A percentile compares a stretch with the other conserved stretches of the same genome.
phyloP scores from a whole-genome alignment of 2,797 vertebrate genomes.

The Rhinoraja longicauda region DNA sequence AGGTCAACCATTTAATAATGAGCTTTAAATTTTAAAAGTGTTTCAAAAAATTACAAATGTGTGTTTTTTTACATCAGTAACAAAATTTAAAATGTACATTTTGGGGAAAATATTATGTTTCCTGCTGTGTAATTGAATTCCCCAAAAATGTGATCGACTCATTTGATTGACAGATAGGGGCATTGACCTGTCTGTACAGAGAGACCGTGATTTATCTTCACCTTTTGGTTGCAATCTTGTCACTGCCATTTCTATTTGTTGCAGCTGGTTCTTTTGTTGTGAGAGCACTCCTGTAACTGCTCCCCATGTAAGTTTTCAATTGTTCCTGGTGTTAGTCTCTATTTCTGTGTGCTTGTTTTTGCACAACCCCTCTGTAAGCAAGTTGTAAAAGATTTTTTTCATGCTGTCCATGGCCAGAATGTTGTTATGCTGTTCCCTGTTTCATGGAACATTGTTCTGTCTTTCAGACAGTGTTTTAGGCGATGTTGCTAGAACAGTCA shows the following conservation, averaged over 20 bases:
- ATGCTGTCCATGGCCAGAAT: background rate
- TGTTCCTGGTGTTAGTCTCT: background rate
- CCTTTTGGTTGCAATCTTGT: constrained; percentile 30
- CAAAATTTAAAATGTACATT: background rate
- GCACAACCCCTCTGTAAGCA: constrained; percentile 11
- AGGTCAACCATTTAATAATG: background rate
- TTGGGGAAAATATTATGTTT: background rate
- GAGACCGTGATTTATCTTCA: constrained; percentile 1
- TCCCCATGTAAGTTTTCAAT: constrained; percentile 15
- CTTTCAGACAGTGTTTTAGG: background rate
- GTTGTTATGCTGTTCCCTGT: background rate
- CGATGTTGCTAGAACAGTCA: background rate
- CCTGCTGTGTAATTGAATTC: constrained; percentile 6
- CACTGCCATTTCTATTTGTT: background rate
- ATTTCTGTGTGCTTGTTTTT: background rate
- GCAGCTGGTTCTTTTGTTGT: constrained; percentile 28
- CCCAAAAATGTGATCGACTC: constrained; percentile 19
- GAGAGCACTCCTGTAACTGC: constrained; percentile 6
- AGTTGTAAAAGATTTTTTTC: background rate
- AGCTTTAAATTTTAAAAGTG: background rate
- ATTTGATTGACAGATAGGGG: constrained; percentile 7
- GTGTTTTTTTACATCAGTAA: background rate
- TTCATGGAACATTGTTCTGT: background rate
- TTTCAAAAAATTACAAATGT: background rate
- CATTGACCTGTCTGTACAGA: constrained; percentile 26